Evolutionary conservation across 2,888 invertebrate species (phyloP), one percentile per base, ranked within the genome.

Genomic region (Thymelicus sylvestris): DNA sequence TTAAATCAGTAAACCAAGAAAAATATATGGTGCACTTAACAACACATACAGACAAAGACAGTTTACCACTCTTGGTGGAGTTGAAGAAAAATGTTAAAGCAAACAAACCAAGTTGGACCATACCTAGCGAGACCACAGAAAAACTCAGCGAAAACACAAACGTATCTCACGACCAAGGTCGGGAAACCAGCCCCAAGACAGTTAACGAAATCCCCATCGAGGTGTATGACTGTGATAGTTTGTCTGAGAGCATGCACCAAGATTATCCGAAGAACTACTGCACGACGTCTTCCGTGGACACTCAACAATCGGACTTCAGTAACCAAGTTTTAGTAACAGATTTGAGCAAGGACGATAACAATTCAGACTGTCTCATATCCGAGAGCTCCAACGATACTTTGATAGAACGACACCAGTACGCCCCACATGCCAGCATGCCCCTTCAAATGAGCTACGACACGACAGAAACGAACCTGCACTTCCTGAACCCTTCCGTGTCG

Each of bases 1-100:
- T 95, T 83, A 94, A 95, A 77, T 95, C 96, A 0, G 94, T 97
- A 61, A 96, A 93, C 83, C 95, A 95, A 83, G 95, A 95, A 15
- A 95, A 95, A 80, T 96, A 94, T 77, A 84, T 92, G 0, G 80
- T 93, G 0, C 95, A 95, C 79, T 86, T 95, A 67, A 88, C 91
- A 5, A 93, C 89, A 2, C 95, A 95, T 75, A 84, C 90, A 6
- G 92, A 94, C 72, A 90, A 94, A 78, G 92, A 92, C 77, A 89
- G 87, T 7, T 84, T 91, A 64, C 86, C 90, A 48, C 75, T 89
- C 0, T 80, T 92, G 7, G 81, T 90, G 24, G 89, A 91, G 77
- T 87, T 91, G 81, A 85, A 84, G 0, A 89, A 90, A 63, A 79
- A 76, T n/a, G 66, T 71, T 10, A 89, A 88, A 78, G 63, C 79